A percentile compares a stretch with the other conserved stretches of the same genome.
Evolutionary conservation across 2,888 invertebrate genomes (phyloP).

Genomic region (Prosopocoilus inquinatus): DNA sequence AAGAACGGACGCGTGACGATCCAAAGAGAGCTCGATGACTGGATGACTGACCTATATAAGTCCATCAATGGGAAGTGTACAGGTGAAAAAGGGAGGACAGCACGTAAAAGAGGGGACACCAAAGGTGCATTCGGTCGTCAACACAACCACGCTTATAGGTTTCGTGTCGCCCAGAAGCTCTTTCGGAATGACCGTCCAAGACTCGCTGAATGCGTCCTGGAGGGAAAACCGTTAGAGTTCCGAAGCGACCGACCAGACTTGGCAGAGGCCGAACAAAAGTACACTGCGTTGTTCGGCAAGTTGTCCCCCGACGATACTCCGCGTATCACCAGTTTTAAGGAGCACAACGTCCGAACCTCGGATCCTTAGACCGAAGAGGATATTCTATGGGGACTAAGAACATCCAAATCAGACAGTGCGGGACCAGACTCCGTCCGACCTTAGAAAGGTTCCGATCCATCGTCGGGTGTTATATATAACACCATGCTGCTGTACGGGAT

Average conservation of each 20-base stretch:
- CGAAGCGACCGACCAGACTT: conserved; percentile 1
- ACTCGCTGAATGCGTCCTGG: not conserved
- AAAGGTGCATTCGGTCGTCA: not conserved
- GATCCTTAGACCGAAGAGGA: no score
- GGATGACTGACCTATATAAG: not conserved
- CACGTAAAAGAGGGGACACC: not conserved
- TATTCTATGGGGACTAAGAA: not conserved
- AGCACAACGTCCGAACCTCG: no score
- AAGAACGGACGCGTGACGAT: not conserved
- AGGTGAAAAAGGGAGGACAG: not conserved
- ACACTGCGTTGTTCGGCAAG: conserved; percentile 2
- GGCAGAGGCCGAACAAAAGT: not conserved
- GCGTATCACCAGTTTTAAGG: no score
- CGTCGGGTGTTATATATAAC: no score
- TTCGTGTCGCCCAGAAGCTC: conserved; percentile 7
- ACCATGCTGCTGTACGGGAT: no score
- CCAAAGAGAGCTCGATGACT: not conserved
- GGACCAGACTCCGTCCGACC: conserved; percentile 17
- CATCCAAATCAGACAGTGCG: conserved; percentile 1
- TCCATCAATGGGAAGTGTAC: not conserved
- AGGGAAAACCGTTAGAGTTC: not conserved
- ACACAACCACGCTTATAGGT: conserved; percentile 5
- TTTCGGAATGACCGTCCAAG: not conserved
- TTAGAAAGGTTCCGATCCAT: not conserved
- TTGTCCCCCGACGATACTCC: no score